phyloP scores from a whole-genome alignment of 2,113 vertebrate species.

The Hystrix cristata region DNA sequence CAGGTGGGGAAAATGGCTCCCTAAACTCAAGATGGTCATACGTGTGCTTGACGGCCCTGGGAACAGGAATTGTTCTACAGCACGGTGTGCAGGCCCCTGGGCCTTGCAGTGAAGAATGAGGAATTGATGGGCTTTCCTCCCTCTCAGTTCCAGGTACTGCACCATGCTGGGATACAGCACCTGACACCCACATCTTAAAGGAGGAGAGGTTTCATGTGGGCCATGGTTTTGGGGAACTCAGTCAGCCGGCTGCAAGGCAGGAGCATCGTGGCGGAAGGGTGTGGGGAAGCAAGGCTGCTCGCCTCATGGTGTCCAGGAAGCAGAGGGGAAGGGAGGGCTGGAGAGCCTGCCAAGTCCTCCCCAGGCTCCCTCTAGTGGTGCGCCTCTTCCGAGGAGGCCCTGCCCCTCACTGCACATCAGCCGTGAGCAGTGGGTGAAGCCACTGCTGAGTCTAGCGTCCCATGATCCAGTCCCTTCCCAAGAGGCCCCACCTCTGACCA shows the following conservation, averaged over 20 bases:
- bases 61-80: accelerated
- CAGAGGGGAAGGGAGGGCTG: background rate
- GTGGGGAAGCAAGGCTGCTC: background rate
- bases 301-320: background rate
- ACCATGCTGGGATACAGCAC: background rate
- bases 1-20: background rate
- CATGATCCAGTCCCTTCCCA: background rate
- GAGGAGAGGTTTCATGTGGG: background rate
- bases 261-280: background rate
- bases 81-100: background rate
- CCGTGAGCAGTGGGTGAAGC: background rate
- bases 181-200: background rate
- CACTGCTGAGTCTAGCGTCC: background rate
- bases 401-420: background rate
- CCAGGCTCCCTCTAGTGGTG: background rate
- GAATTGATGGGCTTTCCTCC: background rate
- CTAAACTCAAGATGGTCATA: background rate
- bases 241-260: background rate
- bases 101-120: background rate
- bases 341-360: background rate
- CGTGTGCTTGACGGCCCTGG: background rate
- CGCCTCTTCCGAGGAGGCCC: background rate
- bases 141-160: no score
- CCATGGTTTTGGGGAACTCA: background rate
- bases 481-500: background rate